phyloP scores from a whole-genome alignment of 2,888 invertebrate species.

The Epirrita christyi region DNA sequence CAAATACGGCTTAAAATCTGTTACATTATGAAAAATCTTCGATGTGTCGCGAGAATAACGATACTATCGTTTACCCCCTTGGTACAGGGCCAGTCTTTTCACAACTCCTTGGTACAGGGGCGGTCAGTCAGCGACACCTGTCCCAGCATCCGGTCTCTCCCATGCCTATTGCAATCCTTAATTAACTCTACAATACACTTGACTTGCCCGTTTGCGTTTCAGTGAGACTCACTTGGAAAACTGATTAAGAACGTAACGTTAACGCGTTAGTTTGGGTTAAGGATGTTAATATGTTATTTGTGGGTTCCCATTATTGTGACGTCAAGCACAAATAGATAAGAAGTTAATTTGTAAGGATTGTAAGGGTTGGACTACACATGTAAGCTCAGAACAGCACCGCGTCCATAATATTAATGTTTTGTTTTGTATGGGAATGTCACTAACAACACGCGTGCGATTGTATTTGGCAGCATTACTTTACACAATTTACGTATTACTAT shows the following conservation, averaged over 20 bases:
- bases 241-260: constrained; percentile 5
- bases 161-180: constrained; percentile 38
- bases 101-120: constrained; percentile 27
- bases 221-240: constrained; percentile 1
- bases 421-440: no score
- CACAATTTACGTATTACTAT: no score
- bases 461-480: no score
- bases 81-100: constrained; percentile 46
- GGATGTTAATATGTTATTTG: constrained; percentile 6
- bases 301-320: constrained; percentile 2
- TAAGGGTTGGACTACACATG: no score
- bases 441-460: background rate
- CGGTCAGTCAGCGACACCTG: constrained; percentile 59
- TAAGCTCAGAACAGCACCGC: no score
- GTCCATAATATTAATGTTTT: no score
- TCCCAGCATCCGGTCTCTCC: constrained; percentile 54
- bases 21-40: no score
- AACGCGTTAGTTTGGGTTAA: constrained; percentile 2
- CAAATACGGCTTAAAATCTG: no score
- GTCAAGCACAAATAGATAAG: constrained; percentile 9
- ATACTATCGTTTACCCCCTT: constrained; percentile 30
- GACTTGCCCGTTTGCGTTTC: constrained; percentile 10
- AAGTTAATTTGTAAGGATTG: background rate
- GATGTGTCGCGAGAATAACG: background rate
- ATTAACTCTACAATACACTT: constrained; percentile 15